phyloP scores from a whole-genome alignment of 2,888 invertebrate species.

The Anticlea derivata region DNA sequence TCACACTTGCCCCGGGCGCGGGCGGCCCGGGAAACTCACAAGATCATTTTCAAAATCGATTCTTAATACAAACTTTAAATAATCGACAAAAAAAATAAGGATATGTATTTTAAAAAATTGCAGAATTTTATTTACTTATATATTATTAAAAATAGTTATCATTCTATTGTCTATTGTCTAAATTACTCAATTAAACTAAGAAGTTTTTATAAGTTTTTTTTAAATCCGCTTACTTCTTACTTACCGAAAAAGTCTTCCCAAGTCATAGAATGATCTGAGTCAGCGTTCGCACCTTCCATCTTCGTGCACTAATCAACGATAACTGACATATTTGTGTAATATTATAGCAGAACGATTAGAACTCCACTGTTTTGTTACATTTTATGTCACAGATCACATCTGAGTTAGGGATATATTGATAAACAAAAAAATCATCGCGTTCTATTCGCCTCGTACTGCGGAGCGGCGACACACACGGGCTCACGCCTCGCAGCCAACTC shows the following conservation, averaged over 20 bases:
- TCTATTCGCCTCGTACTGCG: slow-evolving; percentile 41
- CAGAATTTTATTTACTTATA: too few species aligned
- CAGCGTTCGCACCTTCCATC: slow-evolving; percentile 82
- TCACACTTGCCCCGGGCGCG: slow-evolving; percentile 46
- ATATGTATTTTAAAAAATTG: too few species aligned
- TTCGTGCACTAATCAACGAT: slow-evolving; percentile 57
- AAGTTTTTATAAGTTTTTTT: too few species aligned
- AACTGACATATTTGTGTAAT: slow-evolving; percentile 50
- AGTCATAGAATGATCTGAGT: slow-evolving; percentile 88
- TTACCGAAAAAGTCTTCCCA: slow-evolving; percentile 90
- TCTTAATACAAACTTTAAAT: too few species aligned
- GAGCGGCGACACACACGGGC: slow-evolving; percentile 47
- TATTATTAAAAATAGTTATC: too few species aligned
- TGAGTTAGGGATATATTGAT: slow-evolving; percentile 61
- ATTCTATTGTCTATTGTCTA: too few species aligned
- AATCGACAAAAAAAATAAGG: too few species aligned
- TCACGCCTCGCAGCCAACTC: slow-evolving; percentile 48
- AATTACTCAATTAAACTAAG: too few species aligned
- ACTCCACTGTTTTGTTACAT: slow-evolving; percentile 38
- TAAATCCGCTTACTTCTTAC: slow-evolving; percentile 45
- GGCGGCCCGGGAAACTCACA: slow-evolving; percentile 60
- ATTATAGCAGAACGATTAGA: slow-evolving; percentile 37
- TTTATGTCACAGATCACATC: slow-evolving; percentile 56
- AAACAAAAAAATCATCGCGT: slow-evolving; percentile 70
- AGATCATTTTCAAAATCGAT: slow-evolving; percentile 27